Evolutionary conservation across 2,797 vertebrate species (phyloP).

Genomic region (Erpetoichthys calabaricus): DNA sequence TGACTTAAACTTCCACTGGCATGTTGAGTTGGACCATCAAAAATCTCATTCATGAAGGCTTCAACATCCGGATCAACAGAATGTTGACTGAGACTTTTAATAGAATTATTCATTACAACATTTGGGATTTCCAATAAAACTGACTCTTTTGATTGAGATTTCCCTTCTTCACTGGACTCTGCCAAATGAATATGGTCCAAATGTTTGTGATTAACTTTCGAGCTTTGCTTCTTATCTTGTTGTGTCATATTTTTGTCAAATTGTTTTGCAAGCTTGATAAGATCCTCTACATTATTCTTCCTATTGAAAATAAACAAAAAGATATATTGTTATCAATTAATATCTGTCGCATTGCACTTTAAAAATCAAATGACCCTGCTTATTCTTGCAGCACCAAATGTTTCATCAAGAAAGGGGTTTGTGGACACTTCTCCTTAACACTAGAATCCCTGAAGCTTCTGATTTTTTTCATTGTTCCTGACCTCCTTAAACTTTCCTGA

Average conservation of each 20-base stretch:
- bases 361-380: too few relatives aligned
- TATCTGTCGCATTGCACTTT: not conserved
- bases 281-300: slow-evolving; percentile 58
- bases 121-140: slow-evolving; percentile 11
- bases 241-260: slow-evolving; percentile 81
- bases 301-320: slow-evolving; percentile 29
- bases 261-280: slow-evolving; percentile 76
- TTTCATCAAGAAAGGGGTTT: too few relatives aligned
- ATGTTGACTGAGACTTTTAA: slow-evolving; percentile 17
- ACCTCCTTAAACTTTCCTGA: too few relatives aligned
- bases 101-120: slow-evolving; percentile 17
- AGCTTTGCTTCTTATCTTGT: slow-evolving; percentile 41
- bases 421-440: too few relatives aligned
- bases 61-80: slow-evolving; percentile 42
- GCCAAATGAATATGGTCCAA: slow-evolving; percentile 18
- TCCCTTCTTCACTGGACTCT: slow-evolving; percentile 19
- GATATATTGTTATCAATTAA: not conserved
- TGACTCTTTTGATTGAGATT: slow-evolving; percentile 16
- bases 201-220: slow-evolving; percentile 23
- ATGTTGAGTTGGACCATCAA: slow-evolving; percentile 71
- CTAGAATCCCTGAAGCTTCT: too few relatives aligned
- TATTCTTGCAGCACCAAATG: too few relatives aligned
- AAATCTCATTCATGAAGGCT: slow-evolving; percentile 62
- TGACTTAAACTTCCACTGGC: slow-evolving; percentile 54
- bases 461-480: too few relatives aligned